Base-by-base conservation (phyloP, 2,888 invertebrate species). In the Diadromus collaris region DNA sequence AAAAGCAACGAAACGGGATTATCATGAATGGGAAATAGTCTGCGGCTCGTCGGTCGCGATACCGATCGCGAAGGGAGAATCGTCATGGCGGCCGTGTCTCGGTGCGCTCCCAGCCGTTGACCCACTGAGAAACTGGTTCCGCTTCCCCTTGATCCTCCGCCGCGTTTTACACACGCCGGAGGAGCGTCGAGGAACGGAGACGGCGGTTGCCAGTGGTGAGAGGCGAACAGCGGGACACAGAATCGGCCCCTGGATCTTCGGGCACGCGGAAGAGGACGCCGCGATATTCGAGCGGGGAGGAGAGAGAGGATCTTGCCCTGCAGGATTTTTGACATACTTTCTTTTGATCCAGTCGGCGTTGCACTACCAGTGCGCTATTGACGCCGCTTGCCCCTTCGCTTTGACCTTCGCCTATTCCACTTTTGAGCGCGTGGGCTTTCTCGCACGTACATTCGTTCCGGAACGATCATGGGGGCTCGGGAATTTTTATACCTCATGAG, bases 281-380 rank as follows among this genome's bases (percentile, higher is more conserved):
- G 77, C 41, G 68, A 61, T 74, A 76, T 38, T 61, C 71, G 67
- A 56, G 61, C 78, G 58, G 70, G 69, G 77, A 80, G 67, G 67
- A 81, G 78, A 79, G 81, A 83, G 81, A 84, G 84, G 80, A 81
- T 81, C 82, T 81, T 77, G 82, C 80, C 83, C 83, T 81, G 86
- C 85, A 84, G 86, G 86, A 90, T 90, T 89, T 90, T 89, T 89
- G 90, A 90, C 90, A 90, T 85, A 90, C 90, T 90, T 90, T 90
- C 89, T 83, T 84, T n/a, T 83, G 71, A 76, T 69, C 74, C 63
- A 58, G 32, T 67, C 54, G 54, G 60, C 54, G 38, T 16, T 41
- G 38, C 69, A 64, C n/a, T 56, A 21, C 46, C 46, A 21, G 19
- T 24, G 16, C 27, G 56, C 27, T 51, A 46, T 60, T 16, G 51